Evolutionary conservation across 2,888 invertebrate species (phyloP).

Genomic region (Leptinotarsa haldemani): DNA sequence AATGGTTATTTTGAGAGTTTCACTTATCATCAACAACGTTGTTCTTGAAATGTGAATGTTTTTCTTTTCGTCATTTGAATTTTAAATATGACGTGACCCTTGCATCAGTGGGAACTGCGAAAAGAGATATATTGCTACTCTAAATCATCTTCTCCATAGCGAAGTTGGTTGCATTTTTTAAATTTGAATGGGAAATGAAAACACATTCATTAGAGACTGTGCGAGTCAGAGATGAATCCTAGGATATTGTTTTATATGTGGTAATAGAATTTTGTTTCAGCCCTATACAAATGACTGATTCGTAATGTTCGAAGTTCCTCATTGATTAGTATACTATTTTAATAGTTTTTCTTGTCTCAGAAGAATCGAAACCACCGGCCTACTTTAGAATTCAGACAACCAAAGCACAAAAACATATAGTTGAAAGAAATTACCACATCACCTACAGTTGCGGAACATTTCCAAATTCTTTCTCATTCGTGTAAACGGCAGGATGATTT

Average conservation of each 20-base stretch:
- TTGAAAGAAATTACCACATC: slow-evolving; percentile 51
- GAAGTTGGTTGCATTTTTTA: neutral
- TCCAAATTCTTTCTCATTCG: neutral
- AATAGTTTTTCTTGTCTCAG: slow-evolving; percentile 24
- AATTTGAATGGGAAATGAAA: slow-evolving; percentile 3
- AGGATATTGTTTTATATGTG: slow-evolving; percentile 11
- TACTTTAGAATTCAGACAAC: slow-evolving; percentile 32
- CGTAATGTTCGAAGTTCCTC: slow-evolving; percentile 54
- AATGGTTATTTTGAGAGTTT: slow-evolving; percentile 57
- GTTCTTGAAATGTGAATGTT: neutral
- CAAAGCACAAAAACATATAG: slow-evolving; percentile 40
- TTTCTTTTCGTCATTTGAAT: neutral
- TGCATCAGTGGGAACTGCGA: neutral
- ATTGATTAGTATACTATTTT: slow-evolving; percentile 46
- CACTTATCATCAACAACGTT: slow-evolving; percentile 36
- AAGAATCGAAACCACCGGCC: slow-evolving; percentile 44
- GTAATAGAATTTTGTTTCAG: slow-evolving; percentile 36
- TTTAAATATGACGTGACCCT: neutral
- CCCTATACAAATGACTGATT: slow-evolving; percentile 50
- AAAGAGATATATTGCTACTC: neutral
- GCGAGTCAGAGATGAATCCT: slow-evolving; percentile 29
- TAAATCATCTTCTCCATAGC: neutral
- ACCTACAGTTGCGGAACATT: neutral
- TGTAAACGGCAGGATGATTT: neutral
- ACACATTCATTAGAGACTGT: neutral